Evolutionary conservation across 2,888 invertebrate genomes (phyloP).

Genomic region (Antitype chi): DNA sequence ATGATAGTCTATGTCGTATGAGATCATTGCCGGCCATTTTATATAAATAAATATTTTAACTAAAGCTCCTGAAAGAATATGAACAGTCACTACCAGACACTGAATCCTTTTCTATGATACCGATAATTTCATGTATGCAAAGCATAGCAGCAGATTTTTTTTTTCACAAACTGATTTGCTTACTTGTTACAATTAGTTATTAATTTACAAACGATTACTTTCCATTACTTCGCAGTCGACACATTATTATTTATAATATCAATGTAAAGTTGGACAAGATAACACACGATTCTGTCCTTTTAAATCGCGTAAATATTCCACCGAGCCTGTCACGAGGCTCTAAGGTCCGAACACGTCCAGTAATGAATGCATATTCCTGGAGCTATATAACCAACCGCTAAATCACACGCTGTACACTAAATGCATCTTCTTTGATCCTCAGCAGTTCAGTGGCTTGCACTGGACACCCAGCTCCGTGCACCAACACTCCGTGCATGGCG

Average conservation of each 20-base stretch:
- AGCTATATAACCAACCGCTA: constrained; percentile 55
- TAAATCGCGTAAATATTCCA: background rate
- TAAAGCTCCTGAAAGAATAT: constrained; percentile 53
- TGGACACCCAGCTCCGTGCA: constrained; percentile 97
- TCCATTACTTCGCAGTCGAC: background rate
- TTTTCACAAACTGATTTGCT: background rate
- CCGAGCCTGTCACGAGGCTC: background rate
- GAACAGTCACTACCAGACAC: constrained; percentile 49
- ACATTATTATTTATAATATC: background rate
- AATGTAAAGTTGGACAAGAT: background rate
- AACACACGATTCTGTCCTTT: background rate
- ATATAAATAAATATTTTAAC: constrained; percentile 70
- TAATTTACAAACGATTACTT: background rate
- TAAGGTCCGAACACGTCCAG: constrained; percentile 14
- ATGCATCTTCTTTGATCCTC: constrained; percentile 50
- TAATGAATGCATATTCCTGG: constrained; percentile 59
- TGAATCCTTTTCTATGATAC: background rate
- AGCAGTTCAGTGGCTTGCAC: constrained; percentile 90
- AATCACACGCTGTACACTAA: constrained; percentile 72
- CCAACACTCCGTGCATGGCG: constrained; percentile 95
- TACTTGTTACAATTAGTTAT: background rate
- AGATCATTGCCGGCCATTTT: constrained; percentile 80
- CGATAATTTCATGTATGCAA: background rate
- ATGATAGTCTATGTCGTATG: constrained; percentile 71
- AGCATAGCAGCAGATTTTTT: background rate